Conservation (phyloP, 2,113 vertebrate species). For the Cheirogaleus medius region DNA sequence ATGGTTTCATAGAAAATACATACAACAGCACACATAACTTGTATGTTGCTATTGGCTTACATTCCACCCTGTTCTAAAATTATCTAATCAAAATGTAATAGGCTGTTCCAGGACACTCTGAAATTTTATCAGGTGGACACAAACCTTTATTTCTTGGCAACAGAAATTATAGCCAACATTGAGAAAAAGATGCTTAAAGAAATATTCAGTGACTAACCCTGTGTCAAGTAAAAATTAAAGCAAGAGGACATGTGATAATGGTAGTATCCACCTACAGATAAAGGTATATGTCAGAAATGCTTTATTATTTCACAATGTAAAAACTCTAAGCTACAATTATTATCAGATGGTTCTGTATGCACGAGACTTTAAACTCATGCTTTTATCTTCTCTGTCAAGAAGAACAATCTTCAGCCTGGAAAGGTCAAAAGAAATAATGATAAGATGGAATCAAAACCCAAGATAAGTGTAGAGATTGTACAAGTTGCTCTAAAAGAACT, state of each 20-base stretch:
- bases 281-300: not conserved
- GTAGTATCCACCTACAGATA: not conserved
- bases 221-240: constrained; percentile 37
- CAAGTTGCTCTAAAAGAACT: not conserved
- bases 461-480: constrained; percentile 11
- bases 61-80: constrained; percentile 15
- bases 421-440: constrained; percentile 8
- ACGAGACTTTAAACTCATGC: not conserved
- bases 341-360: not conserved
- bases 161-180: not conserved
- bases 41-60: not conserved
- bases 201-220: not conserved
- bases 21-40: not conserved
- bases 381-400: constrained; percentile 39
- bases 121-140: constrained; percentile 20
- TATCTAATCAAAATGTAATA: constrained; percentile 9
- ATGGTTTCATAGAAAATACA: not conserved
- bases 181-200: not conserved
- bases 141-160: constrained; percentile 27
- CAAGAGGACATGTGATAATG: not conserved
- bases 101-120: not conserved
- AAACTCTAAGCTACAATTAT: not conserved
- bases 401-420: constrained; percentile 19
- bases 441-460: constrained; percentile 27
- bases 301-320: constrained; percentile 2